Percentiles rank a stretch among this genome's conserved stretches.
phyloP scores from a whole-genome alignment of 2,888 invertebrate genomes.

The Dasysyrphus tricinctus region DNA sequence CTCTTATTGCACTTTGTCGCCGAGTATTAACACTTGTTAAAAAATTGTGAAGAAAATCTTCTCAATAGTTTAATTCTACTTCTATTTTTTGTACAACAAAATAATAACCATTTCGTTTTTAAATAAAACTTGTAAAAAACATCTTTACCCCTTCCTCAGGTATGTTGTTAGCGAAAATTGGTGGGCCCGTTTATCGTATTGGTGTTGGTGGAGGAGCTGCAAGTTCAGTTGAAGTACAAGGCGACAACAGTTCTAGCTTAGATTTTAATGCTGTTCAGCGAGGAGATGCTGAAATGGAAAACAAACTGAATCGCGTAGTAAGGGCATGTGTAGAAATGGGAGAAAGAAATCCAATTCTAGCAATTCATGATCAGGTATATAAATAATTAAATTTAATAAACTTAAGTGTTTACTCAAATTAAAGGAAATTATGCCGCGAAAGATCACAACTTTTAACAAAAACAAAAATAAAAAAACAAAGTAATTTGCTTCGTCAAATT shows the following conservation, averaged over 20 bases:
- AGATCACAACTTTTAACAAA: too few relatives aligned
- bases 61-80: too few relatives aligned
- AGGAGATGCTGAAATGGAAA: conserved; percentile 99
- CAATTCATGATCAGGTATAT: conserved; percentile 94
- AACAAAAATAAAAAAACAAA: too few relatives aligned
- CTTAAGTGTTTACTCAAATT: background rate
- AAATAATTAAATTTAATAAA: background rate
- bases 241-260: conserved; percentile 91
- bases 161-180: conserved; percentile 96
- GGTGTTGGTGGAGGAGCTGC: conserved; percentile 99
- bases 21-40: too few relatives aligned
- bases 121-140: conserved; percentile 3
- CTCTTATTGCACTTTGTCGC: too few relatives aligned
- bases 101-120: too few relatives aligned
- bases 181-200: conserved; percentile 98
- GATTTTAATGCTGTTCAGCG: conserved; percentile 98
- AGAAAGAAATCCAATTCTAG: conserved; percentile 93
- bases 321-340: conserved; percentile 95
- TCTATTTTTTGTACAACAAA: too few relatives aligned
- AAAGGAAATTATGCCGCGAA: too few relatives aligned
- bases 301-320: conserved; percentile 96
- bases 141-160: conserved; percentile 83
- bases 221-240: conserved; percentile 97
- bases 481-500: too few relatives aligned
- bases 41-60: too few relatives aligned